A percentile compares a stretch with the other conserved stretches of the same genome.
Evolutionary conservation across 2,113 vertebrate genomes (phyloP).

Genomic region (Larimichthys crocea): DNA sequence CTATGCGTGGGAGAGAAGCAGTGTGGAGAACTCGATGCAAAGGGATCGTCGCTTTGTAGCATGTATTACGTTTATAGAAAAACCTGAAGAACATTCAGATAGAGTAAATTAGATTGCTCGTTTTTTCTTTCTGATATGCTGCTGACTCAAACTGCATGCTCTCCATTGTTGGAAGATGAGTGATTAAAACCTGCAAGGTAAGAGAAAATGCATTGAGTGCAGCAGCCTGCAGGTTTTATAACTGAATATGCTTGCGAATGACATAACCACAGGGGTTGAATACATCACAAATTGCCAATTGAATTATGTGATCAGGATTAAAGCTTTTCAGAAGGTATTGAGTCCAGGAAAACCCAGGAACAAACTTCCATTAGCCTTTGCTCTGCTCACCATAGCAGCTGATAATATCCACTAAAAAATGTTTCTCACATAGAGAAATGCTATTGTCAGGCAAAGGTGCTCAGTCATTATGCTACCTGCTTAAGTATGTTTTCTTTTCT

Average conservation of each 20-base stretch:
- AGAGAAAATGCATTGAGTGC: conserved; percentile 22
- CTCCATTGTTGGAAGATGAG: conserved; percentile 36
- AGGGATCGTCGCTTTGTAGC: not conserved
- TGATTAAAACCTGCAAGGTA: conserved; percentile 53
- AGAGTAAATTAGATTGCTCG: conserved; percentile 10
- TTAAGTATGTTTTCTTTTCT: not conserved
- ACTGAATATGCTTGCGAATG: conserved; percentile 17
- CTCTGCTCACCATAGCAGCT: conserved; percentile 1
- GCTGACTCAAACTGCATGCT: conserved; percentile 45
- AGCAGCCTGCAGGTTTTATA: conserved; percentile 14
- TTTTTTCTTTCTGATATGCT: conserved; percentile 26
- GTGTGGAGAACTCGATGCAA: not conserved
- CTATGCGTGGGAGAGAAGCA: not conserved
- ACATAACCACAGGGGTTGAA: conserved; percentile 41
- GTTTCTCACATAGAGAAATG: conserved; percentile 4
- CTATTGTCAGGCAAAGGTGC: not conserved
- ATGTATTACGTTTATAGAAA: not conserved
- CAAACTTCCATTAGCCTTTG: conserved; percentile 14
- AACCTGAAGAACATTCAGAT: not conserved
- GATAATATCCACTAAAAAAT: conserved; percentile 20
- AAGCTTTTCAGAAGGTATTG: conserved; percentile 12
- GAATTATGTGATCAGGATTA: conserved; percentile 23
- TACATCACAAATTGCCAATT: conserved; percentile 33
- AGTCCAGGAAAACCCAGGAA: conserved; percentile 6
- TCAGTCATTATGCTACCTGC: not conserved